Evolutionary conservation across 1,140 invertebrate species (phyloP).

Genomic region (Tetranychus urticae): DNA sequence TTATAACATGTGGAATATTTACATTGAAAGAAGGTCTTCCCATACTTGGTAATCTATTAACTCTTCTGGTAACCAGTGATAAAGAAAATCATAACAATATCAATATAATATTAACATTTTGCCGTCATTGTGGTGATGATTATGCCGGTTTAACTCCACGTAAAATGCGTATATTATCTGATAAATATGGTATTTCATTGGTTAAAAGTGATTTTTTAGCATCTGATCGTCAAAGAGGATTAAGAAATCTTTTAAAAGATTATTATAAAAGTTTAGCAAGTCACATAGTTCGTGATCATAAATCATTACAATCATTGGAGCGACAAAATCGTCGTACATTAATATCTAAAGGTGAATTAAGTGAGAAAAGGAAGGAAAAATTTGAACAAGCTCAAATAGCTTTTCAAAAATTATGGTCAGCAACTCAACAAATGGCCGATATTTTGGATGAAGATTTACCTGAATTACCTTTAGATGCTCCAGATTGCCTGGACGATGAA

Average conservation of each 20-base stretch:
- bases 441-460: conserved; percentile 10
- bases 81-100: conserved; percentile 84
- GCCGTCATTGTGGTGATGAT: conserved; percentile 83
- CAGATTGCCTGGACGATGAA: background rate
- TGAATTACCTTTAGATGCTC: background rate
- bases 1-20: conserved; percentile 68
- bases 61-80: conserved; percentile 60
- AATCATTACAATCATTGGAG: conserved; percentile 56
- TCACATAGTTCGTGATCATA: conserved; percentile 53
- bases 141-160: conserved; percentile 44
- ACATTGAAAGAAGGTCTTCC: conserved; percentile 65
- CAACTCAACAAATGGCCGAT: conserved; percentile 46
- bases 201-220: conserved; percentile 33
- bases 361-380: conserved; percentile 55
- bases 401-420: conserved; percentile 45
- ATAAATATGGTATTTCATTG: conserved; percentile 19
- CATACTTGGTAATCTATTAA: conserved; percentile 54
- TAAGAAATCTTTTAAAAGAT: conserved; percentile 54
- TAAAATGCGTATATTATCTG: conserved; percentile 21
- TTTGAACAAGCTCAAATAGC: conserved; percentile 43
- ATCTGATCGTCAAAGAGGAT: conserved; percentile 64
- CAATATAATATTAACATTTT: conserved; percentile 77
- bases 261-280: conserved; percentile 65
- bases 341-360: conserved; percentile 71
- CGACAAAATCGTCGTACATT: conserved; percentile 61